These are phyloP conservation scores for Fragum fragum DNA, from an alignment of 2,888 invertebrate species.

Conservation along the genomic window DNA sequence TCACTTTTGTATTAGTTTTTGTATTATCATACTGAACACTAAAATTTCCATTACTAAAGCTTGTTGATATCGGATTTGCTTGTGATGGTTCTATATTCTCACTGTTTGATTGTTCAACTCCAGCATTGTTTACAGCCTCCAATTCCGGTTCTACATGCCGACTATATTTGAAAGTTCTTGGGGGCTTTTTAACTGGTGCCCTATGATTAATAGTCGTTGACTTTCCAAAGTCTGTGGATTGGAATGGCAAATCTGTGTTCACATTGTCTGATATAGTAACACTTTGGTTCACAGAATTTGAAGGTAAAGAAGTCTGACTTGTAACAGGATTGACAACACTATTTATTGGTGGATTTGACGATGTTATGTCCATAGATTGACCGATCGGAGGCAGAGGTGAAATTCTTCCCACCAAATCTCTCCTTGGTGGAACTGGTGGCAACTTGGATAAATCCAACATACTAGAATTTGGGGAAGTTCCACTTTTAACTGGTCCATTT, in stretches of 20 bases:
- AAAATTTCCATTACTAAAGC: slow-evolving; percentile 26
- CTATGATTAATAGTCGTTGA: slow-evolving; percentile 4
- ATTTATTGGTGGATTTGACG: not conserved
- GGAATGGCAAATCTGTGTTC: slow-evolving; percentile 9
- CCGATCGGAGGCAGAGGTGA: slow-evolving; percentile 71
- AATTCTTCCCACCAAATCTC: slow-evolving; percentile 55
- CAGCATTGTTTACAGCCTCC: slow-evolving; percentile 11
- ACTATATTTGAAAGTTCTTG: slow-evolving; percentile 57
- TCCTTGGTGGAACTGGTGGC: slow-evolving; percentile 70
- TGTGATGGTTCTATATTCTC: slow-evolving; percentile 1
- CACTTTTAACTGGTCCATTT: slow-evolving; percentile 26
- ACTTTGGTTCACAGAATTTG: not conserved
- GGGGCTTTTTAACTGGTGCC: slow-evolving; percentile 51
- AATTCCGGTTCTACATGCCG: slow-evolving; percentile 34
- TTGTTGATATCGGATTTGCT: not conserved
- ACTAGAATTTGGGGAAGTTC: not conserved
- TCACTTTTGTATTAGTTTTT: slow-evolving; percentile 8
- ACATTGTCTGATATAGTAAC: not conserved
- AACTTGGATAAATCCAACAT: slow-evolving; percentile 51
- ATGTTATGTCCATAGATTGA: not conserved
- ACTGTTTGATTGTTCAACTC: slow-evolving; percentile 18
- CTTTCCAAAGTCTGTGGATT: not conserved
- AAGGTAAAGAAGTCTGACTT: not conserved
- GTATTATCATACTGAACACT: slow-evolving; percentile 61
- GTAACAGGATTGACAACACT: slow-evolving; percentile 14